Conservation (phyloP, 2,113 vertebrate species). For the Lophura nycthemera region DNA sequence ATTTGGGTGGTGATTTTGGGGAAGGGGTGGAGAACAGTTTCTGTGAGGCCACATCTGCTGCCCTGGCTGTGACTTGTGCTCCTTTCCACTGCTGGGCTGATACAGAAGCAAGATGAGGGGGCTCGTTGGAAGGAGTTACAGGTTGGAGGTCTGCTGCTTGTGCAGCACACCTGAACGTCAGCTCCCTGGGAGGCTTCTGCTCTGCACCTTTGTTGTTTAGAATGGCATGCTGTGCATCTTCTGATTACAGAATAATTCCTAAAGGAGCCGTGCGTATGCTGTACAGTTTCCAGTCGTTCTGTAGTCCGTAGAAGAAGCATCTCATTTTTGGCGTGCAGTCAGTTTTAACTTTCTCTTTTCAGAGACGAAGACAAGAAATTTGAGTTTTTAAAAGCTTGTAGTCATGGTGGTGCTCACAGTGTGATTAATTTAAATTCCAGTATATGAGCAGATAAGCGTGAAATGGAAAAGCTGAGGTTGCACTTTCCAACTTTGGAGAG, state of each 20-base stretch:
- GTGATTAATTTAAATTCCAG: not conserved
- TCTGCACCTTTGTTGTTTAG: not conserved
- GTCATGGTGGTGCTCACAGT: not conserved
- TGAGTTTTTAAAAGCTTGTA: not conserved
- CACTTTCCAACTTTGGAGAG: not conserved
- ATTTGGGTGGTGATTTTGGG: not conserved
- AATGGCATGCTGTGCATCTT: not conserved
- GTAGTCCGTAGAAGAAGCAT: not conserved
- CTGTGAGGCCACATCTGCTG: not conserved
- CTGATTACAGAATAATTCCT: not conserved
- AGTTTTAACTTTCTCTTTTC: not conserved
- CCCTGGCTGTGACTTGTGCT: not conserved
- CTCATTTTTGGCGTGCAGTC: not conserved
- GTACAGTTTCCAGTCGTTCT: not conserved
- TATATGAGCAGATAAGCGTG: not conserved
- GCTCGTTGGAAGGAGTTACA: fast-evolving
- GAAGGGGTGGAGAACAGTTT: not conserved
- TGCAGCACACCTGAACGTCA: not conserved
- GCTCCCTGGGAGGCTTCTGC: not conserved
- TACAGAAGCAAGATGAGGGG: not conserved
- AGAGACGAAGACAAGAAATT: not conserved
- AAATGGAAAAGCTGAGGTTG: not conserved
- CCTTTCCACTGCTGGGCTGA: not conserved
- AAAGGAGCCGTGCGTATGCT: not conserved
- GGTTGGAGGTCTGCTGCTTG: not conserved